phyloP scores from a whole-genome alignment of 1,140 invertebrate genomes.

The Brachionus plicatilis region DNA sequence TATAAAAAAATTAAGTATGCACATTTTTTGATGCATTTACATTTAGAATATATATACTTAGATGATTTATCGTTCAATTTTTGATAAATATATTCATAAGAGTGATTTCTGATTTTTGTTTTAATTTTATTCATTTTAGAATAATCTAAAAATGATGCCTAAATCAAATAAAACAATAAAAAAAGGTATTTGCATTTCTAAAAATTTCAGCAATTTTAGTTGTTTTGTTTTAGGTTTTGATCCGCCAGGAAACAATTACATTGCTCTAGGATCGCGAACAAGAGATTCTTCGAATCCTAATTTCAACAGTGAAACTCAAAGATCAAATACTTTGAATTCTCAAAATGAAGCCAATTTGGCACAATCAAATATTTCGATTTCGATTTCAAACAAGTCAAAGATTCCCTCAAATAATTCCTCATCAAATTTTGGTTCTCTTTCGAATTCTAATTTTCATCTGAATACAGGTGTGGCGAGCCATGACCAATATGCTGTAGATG shows the following conservation, averaged over 20 bases:
- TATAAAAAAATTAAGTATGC: neutral
- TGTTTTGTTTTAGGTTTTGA: neutral
- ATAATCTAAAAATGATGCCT: conserved; percentile 11
- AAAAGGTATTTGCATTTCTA: neutral
- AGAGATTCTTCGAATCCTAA: neutral
- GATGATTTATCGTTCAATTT: neutral
- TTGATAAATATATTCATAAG: neutral
- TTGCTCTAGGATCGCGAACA: conserved; percentile 1
- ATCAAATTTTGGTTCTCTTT: neutral
- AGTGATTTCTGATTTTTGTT: neutral
- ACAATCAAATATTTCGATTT: neutral
- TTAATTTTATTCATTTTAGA: neutral
- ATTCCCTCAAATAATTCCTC: neutral
- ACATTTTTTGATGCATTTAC: neutral
- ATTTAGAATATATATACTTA: neutral
- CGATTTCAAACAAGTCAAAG: neutral
- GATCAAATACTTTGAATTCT: neutral
- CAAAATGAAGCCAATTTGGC: neutral
- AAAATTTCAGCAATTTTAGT: neutral
- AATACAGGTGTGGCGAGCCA: neutral
- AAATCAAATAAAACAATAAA: conserved; percentile 20
- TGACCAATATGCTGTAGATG: neutral
- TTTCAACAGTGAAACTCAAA: neutral
- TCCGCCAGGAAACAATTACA: conserved; percentile 39
- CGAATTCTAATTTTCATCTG: neutral